Evolutionary conservation across 1,140 invertebrate species (phyloP).

Genomic region (Idris sp.): DNA sequence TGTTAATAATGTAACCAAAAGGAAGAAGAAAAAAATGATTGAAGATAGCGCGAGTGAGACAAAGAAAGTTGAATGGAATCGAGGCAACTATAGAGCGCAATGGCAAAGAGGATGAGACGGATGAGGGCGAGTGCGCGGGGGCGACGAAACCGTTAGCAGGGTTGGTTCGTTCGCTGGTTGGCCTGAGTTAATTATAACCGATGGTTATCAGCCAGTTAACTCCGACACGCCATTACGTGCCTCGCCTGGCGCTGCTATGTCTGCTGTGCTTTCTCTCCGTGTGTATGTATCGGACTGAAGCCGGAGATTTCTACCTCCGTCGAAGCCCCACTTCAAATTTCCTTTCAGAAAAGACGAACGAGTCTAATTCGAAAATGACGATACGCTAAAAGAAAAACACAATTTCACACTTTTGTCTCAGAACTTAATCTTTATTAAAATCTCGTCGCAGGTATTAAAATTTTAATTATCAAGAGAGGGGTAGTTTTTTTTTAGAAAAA

Average conservation of each 20-base stretch:
- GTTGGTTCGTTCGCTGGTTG: slow-evolving; percentile 77
- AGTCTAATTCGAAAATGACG: slow-evolving; percentile 50
- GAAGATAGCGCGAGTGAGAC: slow-evolving; percentile 43
- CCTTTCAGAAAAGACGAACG: slow-evolving; percentile 55
- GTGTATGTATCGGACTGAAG: slow-evolving; percentile 57
- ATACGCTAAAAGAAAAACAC: slow-evolving; percentile 13
- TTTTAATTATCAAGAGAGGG: too few relatives aligned
- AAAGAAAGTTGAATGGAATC: slow-evolving; percentile 52
- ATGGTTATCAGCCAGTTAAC: slow-evolving; percentile 79
- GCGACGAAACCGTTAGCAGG: slow-evolving; percentile 68
- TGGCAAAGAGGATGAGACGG: background rate
- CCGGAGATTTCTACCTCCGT: slow-evolving; percentile 58
- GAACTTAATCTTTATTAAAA: too few relatives aligned
- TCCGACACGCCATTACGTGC: slow-evolving; percentile 79
- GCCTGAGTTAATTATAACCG: slow-evolving; percentile 79
- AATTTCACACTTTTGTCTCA: too few relatives aligned
- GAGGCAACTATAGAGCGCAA: slow-evolving; percentile 41
- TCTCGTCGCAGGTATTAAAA: too few relatives aligned
- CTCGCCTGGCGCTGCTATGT: slow-evolving; percentile 73
- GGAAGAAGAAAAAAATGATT: slow-evolving; percentile 47
- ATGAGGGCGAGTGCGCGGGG: slow-evolving; percentile 12
- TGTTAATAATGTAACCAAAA: slow-evolving; percentile 59
- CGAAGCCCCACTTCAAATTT: slow-evolving; percentile 48
- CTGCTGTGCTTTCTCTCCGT: slow-evolving; percentile 65
- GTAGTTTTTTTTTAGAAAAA: too few relatives aligned